Base-by-base conservation (phyloP, 2,888 invertebrate species). In the Netelia fuscicornis region DNA sequence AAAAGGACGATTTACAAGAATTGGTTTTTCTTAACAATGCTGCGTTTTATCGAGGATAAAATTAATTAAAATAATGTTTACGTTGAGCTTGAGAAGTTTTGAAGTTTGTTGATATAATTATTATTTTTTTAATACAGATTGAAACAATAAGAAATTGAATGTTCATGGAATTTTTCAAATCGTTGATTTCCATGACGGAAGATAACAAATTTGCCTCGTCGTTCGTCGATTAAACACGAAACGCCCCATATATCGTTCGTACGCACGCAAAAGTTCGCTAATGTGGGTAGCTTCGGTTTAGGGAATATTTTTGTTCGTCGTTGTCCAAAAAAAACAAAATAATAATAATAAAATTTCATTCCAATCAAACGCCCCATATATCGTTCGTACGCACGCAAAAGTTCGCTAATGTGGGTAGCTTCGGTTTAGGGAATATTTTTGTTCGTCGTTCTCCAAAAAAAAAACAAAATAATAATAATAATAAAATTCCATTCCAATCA, bases 401-500 rank as follows among this genome's bases (percentile, higher is more conserved):
- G 11, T 48, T 48, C 48, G 13, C 13, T 10, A 48, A 62, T 13
- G 20, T 30, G 5, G 9, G 48, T 48, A 30, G 44, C 20, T 67
- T 23, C 48, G 9, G 11, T 67, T 70, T 70, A 54, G 9, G n/a
- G 20, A 23, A 20, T 17, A 56, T 71, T 56, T 68, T 52, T 71
- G 56, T 37, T 20, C 37, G 30, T 71, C 42, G 17, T 30, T 42
- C 56, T n/a, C 23, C 42, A 56, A 71, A 71, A n/a, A 56, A 37
- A 37, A 58, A n/a, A n/a, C 0, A 37, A 37, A 37, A 37, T 2
- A 30, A 30, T 2, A 30, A 30, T 5, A 30, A 37, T 37, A 37
- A 37, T n/a, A n/a, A n/a, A 71, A 71, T 71, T 71, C 56, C 71
- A 37, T 56, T 56, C 71, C 17, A 71, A 56, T 17, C 37, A 25